Base-by-base conservation (phyloP, 2,113 vertebrate species). In the Salminus brasiliensis region DNA sequence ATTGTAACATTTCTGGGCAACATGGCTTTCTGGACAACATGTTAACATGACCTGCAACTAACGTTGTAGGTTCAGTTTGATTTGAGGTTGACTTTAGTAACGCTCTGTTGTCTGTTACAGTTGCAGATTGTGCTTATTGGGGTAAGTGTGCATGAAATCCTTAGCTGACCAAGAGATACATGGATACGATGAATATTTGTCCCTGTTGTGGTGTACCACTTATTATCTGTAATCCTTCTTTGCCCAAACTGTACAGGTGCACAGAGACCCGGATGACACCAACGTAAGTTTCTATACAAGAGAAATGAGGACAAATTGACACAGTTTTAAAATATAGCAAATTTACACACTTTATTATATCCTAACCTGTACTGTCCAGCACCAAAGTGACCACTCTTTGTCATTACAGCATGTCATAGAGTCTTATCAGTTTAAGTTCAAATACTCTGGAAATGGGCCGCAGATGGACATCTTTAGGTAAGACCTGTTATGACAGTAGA, bases 361-460 rank as follows among this genome's bases (percentile, higher is more conserved):
- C n/a, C n/a, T n/a, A n/a, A n/a, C n/a, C n/a, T n/a, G n/a, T n/a
- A n/a, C n/a, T n/a, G n/a, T n/a, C n/a, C n/a, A n/a, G n/a, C n/a
- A n/a, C n/a, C n/a, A n/a, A n/a, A n/a, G n/a, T n/a, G n/a, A n/a
- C n/a, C n/a, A n/a, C n/a, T n/a, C n/a, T n/a, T n/a, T 88, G 79
- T 89, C 89, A 57, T 89, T 78, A 88, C 91, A 99, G 97, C 93
- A 93, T 49, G 90, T 98, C 77, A 94, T 95, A 73, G 97, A 98
- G 85, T 97, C 95, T 71, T 99, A 99, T 86, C 96, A 97, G 83
- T 98, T 99, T 91, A 98, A 96, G 86, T 95, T 98, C 92, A 98
- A 93, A 88, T 98, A 99, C 63, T 95, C 94, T 13, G 80, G 86
- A 47, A 84, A 83, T 2, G 96, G 97, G 80, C 95, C 96, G 67